These are phyloP conservation scores for Montipora capitata DNA, from an alignment of 92 coral and sea anemone genomes.

Conservation along the genomic window DNA sequence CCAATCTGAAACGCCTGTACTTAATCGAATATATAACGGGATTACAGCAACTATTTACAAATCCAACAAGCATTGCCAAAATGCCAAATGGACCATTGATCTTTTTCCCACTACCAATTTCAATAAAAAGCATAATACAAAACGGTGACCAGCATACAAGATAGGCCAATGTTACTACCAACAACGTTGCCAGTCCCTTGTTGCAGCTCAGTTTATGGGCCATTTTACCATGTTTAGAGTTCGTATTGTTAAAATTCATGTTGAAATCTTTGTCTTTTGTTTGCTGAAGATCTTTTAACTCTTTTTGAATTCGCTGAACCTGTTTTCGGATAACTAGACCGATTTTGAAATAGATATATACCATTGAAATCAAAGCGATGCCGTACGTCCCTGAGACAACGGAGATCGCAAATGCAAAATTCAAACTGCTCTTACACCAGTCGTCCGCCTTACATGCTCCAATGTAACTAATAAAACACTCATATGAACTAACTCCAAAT, in stretches of 20 bases:
- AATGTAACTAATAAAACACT: constrained; percentile 73
- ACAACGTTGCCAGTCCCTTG: background rate
- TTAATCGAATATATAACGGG: constrained; percentile 80
- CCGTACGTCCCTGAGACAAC: constrained; percentile 73
- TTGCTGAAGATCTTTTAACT: constrained; percentile 7
- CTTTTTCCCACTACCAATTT: constrained; percentile 33
- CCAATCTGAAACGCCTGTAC: constrained; percentile 67
- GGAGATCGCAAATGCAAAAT: constrained; percentile 51
- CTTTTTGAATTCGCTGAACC: constrained; percentile 36
- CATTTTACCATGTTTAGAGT: no score
- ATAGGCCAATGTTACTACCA: constrained; percentile 51
- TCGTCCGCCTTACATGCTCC: constrained; percentile 56
- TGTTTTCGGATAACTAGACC: constrained; percentile 70
- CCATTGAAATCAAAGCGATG: constrained; percentile 61
- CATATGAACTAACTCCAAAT: constrained; percentile 78
- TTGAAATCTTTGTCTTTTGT: background rate
- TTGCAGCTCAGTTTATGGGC: no score
- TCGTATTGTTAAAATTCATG: no score
- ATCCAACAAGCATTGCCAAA: constrained; percentile 74
- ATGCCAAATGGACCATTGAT: constrained; percentile 44
- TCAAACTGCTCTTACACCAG: constrained; percentile 50
- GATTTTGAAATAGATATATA: constrained; percentile 63
- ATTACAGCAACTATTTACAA: constrained; percentile 68
- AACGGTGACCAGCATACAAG: constrained; percentile 81
- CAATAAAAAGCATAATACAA: constrained; percentile 50